Evolutionary conservation across 2,888 invertebrate genomes (phyloP).

Genomic region (Hydriomena furcata): DNA sequence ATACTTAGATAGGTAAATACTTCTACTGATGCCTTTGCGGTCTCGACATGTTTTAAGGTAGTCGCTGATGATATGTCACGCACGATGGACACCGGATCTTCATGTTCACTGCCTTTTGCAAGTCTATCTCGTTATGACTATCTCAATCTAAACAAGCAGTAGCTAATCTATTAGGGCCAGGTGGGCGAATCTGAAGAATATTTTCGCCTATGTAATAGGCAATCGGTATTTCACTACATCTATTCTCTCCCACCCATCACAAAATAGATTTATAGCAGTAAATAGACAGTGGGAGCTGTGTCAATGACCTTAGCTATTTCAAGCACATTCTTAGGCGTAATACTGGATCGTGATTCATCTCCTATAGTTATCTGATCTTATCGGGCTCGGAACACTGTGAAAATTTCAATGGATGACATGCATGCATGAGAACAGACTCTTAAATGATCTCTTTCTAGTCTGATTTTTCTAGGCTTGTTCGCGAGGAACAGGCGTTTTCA

Average conservation of each 20-base stretch:
- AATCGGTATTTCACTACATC: constrained; percentile 7
- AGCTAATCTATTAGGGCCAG: constrained; percentile 1
- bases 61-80: too few species aligned
- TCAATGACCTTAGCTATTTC: constrained; percentile 56
- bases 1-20: too few species aligned
- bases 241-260: constrained; percentile 16
- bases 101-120: too few species aligned
- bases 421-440: too few species aligned
- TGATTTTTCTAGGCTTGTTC: too few species aligned
- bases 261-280: constrained; percentile 41
- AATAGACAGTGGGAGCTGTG: constrained; percentile 43
- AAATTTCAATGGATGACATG: neutral
- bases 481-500: too few species aligned
- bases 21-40: too few species aligned
- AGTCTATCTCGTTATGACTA: too few species aligned
- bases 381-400: constrained; percentile 1
- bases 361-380: constrained; percentile 26
- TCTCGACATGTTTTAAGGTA: too few species aligned
- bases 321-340: constrained; percentile 39
- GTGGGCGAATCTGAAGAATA: neutral
- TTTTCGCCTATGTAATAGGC: constrained; percentile 13
- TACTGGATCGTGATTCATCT: constrained; percentile 30
- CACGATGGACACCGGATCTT: too few species aligned
- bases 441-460: neutral
- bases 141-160: neutral